phyloP scores from a whole-genome alignment of 2,797 vertebrate genomes.

The Schizopygopsis malacanthus region DNA sequence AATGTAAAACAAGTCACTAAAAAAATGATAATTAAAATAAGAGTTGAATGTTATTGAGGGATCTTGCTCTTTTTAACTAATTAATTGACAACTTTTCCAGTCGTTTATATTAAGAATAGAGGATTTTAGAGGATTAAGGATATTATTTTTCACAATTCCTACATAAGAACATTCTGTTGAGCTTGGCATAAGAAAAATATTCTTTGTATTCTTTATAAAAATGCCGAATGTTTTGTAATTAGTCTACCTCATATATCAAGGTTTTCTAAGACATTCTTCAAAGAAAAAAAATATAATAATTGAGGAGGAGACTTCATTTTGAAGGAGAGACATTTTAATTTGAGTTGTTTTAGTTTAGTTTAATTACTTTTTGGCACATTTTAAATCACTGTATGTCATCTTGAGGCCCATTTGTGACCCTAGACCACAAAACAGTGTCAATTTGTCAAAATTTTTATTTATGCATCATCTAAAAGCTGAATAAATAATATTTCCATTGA shows the following conservation, averaged over 20 bases:
- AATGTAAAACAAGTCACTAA: not conserved
- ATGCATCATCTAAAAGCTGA: too few relatives aligned
- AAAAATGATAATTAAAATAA: not conserved
- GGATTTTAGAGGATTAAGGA: not conserved
- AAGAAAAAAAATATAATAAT: too few relatives aligned
- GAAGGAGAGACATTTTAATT: too few relatives aligned
- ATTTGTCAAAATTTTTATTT: too few relatives aligned
- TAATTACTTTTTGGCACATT: too few relatives aligned
- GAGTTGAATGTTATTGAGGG: not conserved
- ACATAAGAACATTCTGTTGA: not conserved
- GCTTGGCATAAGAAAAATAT: not conserved
- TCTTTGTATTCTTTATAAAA: not conserved
- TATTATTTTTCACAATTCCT: not conserved
- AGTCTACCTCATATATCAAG: not conserved
- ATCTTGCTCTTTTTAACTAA: not conserved
- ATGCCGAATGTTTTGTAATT: not conserved
- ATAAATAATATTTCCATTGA: too few relatives aligned
- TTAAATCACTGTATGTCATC: too few relatives aligned
- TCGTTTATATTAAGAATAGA: too few relatives aligned
- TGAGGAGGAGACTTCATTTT: too few relatives aligned
- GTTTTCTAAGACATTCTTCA: not conserved
- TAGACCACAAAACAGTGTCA: too few relatives aligned
- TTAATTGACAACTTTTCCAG: not conserved
- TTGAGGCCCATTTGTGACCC: not conserved
- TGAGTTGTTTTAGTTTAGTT: too few relatives aligned